Evolutionary conservation across 2,888 invertebrate genomes (phyloP).

Genomic region (Chouioia cunea): DNA sequence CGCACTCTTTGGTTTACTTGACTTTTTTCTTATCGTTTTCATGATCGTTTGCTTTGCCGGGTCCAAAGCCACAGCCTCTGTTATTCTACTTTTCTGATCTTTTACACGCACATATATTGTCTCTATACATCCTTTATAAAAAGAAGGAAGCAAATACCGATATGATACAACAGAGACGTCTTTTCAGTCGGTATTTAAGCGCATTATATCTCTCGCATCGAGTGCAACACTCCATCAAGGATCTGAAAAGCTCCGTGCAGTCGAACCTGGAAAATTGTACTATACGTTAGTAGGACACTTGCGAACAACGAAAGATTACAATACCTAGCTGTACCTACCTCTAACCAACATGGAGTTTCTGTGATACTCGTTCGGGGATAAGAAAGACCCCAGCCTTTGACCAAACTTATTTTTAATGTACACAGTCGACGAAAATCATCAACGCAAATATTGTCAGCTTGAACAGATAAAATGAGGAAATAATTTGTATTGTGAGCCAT

Average conservation of each 20-base stretch:
- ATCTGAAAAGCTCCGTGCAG: slow-evolving; percentile 95
- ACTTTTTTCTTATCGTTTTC: slow-evolving; percentile 9
- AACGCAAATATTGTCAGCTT: slow-evolving; percentile 96
- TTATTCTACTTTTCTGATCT: neutral
- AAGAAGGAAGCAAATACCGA: slow-evolving; percentile 10
- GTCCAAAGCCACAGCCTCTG: slow-evolving; percentile 7
- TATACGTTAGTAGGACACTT: neutral
- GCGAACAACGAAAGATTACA: neutral
- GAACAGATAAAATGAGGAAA: slow-evolving; percentile 46
- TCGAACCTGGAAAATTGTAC: slow-evolving; percentile 74
- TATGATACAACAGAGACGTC: neutral
- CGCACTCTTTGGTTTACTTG: slow-evolving; percentile 35
- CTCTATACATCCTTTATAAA: slow-evolving; percentile 6
- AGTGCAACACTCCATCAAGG: slow-evolving; percentile 95
- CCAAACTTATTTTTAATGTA: slow-evolving; percentile 96
- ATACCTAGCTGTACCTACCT: slow-evolving; percentile 69
- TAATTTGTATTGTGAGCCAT: slow-evolving; percentile 9
- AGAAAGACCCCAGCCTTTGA: slow-evolving; percentile 99
- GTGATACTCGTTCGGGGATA: slow-evolving; percentile 97
- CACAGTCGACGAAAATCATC: slow-evolving; percentile 96
- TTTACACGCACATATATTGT: slow-evolving; percentile 24
- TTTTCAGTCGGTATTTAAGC: neutral
- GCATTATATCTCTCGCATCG: slow-evolving; percentile 85
- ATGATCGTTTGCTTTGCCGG: too few relatives aligned
- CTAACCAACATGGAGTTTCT: slow-evolving; percentile 98